Evolutionary conservation across 2,113 vertebrate genomes (phyloP).

Genomic region (Amphiprion ocellaris): DNA sequence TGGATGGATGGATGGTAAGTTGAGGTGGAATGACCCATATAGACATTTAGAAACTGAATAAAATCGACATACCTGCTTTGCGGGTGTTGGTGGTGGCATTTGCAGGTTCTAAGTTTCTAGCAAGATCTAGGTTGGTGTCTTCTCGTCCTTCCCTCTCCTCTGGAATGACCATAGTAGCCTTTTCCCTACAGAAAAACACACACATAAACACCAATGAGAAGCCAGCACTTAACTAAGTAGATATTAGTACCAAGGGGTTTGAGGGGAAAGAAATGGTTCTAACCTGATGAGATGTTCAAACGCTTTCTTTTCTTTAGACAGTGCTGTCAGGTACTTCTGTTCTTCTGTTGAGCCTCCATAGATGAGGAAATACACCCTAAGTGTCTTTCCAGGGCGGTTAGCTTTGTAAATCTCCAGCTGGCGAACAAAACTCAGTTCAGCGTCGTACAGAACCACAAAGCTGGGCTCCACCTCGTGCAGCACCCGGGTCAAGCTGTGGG

Average conservation of each 20-base stretch:
- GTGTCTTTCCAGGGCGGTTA: conserved; percentile 89
- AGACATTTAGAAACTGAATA: background rate
- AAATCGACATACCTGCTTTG: conserved; percentile 88
- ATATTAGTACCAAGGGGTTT: background rate
- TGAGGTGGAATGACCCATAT: no score
- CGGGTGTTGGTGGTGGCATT: conserved; percentile 84
- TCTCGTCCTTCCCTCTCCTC: conserved; percentile 96
- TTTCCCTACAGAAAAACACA: conserved; percentile 87
- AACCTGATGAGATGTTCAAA: conserved; percentile 98
- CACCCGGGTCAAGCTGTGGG: conserved; percentile 92
- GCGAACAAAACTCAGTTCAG: conserved; percentile 93
- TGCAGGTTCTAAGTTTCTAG: conserved; percentile 82
- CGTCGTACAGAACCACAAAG: conserved; percentile 94
- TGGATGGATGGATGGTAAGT: no score
- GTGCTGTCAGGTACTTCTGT: conserved; percentile 93
- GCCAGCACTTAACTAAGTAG: background rate
- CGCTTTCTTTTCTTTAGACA: conserved; percentile 95
- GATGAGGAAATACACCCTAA: conserved; percentile 97
- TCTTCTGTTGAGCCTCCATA: conserved; percentile 97
- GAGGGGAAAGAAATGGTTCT: background rate
- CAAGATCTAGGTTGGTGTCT: conserved; percentile 92
- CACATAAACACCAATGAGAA: conserved; percentile 5
- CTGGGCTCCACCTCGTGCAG: conserved; percentile 93
- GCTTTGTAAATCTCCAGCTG: conserved; percentile 97
- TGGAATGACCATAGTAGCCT: conserved; percentile 95